Conservation (phyloP, 2,113 vertebrate species). For the Canis aureus region DNA sequence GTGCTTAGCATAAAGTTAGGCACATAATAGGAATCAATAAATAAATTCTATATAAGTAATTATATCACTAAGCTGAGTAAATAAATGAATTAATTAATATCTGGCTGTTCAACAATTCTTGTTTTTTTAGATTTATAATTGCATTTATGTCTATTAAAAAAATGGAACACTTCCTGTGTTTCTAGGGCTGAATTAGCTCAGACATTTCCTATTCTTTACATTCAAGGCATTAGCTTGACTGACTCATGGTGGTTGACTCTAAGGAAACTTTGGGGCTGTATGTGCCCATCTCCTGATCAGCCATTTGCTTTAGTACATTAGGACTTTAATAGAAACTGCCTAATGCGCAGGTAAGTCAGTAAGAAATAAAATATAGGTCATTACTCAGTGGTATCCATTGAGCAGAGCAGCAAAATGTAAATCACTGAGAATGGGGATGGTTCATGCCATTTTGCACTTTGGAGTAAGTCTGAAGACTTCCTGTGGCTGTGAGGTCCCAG, state of each 20-base stretch:
- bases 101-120: background rate
- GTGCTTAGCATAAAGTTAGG: background rate
- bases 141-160: background rate
- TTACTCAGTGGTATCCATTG: background rate
- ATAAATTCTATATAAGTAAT: background rate
- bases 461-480: background rate
- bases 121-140: background rate
- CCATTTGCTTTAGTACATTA: constrained; percentile 5
- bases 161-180: background rate
- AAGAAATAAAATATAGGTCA: constrained; percentile 39
- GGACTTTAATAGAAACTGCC: background rate
- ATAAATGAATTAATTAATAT: background rate
- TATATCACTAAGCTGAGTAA: background rate
- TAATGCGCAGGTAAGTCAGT: background rate
- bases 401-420: constrained; percentile 8
- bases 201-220: background rate
- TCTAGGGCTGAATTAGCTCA: background rate
- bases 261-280: background rate
- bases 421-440: background rate
- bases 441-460: background rate
- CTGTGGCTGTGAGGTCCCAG: background rate
- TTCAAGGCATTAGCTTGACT: background rate
- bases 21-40: background rate
- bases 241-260: background rate
- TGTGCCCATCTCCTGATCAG: background rate